A percentile compares a stretch with the other conserved stretches of the same genome.
These are phyloP conservation scores for Rhinophrynus dorsalis DNA, from an alignment of 2,797 vertebrate species.

Conservation along the genomic window DNA sequence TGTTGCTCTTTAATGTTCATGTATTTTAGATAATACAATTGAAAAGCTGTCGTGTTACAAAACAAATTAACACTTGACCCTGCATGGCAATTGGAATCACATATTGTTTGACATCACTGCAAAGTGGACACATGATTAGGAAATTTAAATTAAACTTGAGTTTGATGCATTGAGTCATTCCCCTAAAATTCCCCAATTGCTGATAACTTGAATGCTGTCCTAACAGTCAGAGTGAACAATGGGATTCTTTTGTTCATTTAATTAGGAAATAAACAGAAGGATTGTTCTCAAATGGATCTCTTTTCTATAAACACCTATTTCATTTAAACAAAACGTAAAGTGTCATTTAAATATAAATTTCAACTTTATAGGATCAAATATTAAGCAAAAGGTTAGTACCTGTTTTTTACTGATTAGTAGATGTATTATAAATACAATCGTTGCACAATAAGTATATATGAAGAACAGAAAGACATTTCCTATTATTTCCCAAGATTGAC, in stretches of 20 bases:
- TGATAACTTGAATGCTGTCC: constrained; percentile 3
- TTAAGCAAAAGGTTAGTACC: neutral
- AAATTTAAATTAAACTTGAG: constrained; percentile 16
- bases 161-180: neutral
- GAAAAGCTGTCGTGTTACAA: neutral
- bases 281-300: neutral
- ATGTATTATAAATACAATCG: neutral
- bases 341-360: neutral
- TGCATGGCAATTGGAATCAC: neutral
- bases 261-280: neutral
- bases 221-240: neutral
- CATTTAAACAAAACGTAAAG: neutral
- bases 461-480: neutral
- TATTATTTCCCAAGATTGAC: neutral
- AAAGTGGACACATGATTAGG: neutral
- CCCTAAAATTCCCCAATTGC: neutral
- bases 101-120: neutral
- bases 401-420: constrained; percentile 20
- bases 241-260: neutral
- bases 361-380: neutral
- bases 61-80: constrained; percentile 42
- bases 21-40: constrained; percentile 11
- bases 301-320: neutral
- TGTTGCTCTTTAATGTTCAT: neutral
- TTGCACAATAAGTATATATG: neutral